These are phyloP conservation scores for Meleagris gallopavo DNA, from an alignment of 2,113 vertebrate genomes.

Conservation along the genomic window DNA sequence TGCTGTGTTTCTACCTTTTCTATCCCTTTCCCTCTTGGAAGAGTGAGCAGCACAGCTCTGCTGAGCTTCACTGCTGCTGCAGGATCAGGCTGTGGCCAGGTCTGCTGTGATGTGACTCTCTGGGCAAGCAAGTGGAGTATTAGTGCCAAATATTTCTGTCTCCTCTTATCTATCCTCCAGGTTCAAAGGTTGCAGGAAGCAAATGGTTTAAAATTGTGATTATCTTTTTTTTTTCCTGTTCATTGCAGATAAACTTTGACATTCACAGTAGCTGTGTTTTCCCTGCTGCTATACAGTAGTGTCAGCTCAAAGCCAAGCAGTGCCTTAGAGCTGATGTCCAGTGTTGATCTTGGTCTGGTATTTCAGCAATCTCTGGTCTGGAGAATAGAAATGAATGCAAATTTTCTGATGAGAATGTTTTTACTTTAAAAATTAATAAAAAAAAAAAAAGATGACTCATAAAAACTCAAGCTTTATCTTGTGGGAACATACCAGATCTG, in stretches of 20 bases:
- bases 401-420: neutral
- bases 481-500: neutral
- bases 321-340: neutral
- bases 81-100: neutral
- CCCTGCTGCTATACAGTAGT: neutral
- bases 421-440: neutral
- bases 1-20: neutral
- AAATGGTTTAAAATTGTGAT: neutral
- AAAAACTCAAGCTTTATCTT: neutral
- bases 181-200: neutral
- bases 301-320: neutral
- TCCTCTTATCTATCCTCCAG: neutral
- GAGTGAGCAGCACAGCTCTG: neutral
- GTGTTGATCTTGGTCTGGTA: neutral
- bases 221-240: neutral
- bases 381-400: neutral
- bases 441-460: neutral
- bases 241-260: neutral
- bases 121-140: neutral
- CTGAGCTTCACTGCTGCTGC: neutral
- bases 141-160: neutral
- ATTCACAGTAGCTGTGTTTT: neutral
- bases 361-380: neutral
- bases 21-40: neutral
- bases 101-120: neutral